Evolutionary conservation across 2,888 invertebrate species (phyloP).

Genomic region (Volucella inflata): DNA sequence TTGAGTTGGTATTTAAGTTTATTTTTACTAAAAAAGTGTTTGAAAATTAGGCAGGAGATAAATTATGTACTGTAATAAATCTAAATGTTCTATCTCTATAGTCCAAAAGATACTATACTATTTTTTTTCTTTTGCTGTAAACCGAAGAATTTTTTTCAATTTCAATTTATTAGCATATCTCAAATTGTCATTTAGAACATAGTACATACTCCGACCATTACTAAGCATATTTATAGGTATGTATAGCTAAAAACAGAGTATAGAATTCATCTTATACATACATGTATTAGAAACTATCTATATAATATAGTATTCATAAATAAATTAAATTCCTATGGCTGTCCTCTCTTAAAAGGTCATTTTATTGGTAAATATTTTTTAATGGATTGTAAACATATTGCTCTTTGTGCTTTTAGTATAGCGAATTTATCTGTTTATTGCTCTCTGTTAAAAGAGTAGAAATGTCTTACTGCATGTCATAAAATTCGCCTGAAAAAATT

Average conservation of each 20-base stretch:
- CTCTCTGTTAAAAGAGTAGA: not conserved
- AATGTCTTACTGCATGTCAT: not conserved
- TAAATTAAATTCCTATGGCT: conserved; percentile 18
- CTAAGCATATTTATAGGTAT: too few relatives aligned
- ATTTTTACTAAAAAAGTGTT: conserved; percentile 22
- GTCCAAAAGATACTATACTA: conserved; percentile 32
- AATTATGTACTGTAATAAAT: not conserved
- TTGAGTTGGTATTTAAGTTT: conserved; percentile 51
- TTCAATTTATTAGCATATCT: too few relatives aligned
- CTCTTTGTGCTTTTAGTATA: conserved; percentile 22
- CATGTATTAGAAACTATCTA: too few relatives aligned
- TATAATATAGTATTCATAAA: too few relatives aligned
- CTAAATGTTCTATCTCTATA: conserved; percentile 12
- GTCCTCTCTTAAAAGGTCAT: conserved; percentile 20
- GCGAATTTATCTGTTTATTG: conserved; percentile 48
- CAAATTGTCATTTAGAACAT: too few relatives aligned
- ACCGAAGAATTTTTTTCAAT: too few relatives aligned
- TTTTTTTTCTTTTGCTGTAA: too few relatives aligned
- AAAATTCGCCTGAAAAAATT: not conserved
- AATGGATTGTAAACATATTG: conserved; percentile 17
- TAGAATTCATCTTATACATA: too few relatives aligned
- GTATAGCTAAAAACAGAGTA: too few relatives aligned
- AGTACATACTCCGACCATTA: too few relatives aligned
- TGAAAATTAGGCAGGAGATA: not conserved
- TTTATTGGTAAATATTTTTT: conserved; percentile 23